Evolutionary conservation across 2,113 vertebrate genomes (phyloP), one percentile per base, ranked within the genome.

Genomic region (Alectura lathami): DNA sequence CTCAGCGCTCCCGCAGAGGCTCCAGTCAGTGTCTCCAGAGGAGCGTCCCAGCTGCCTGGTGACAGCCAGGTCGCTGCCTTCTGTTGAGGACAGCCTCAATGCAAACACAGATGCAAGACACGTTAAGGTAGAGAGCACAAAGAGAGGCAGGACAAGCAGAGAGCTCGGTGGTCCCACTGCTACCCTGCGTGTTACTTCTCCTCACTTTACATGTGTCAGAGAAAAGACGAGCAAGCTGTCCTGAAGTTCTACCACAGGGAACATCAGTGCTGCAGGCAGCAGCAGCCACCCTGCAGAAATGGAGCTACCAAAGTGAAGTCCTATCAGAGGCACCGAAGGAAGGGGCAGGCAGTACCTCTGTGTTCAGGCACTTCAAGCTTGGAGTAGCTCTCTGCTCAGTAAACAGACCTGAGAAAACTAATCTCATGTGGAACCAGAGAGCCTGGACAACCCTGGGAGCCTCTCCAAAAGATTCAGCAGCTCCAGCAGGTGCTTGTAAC

Each of bases 11-110:
- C 43, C 51, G 7, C 50, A 43, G 50, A 60, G 11, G 15, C 26
- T 56, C 3, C 3, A 11, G 3, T 8, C 59, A 47, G 38, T 20
- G 17, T n/a, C 45, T 73, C 69, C 45, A 34, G 24, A 17, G 18
- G 21, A n/a, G 60, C 2, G 11, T 34, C 53, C 53, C 57, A 26
- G 1, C 45, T 12, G 38, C 32, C 30, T 1, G 6, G 62, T 0
- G 3, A 11, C 16, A 77, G 27, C 51, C 47, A 43, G 34, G 26
- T 36, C 2, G 2, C 47, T 9, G 13, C 38, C 40, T 27, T 22
- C 27, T 22, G 4, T 1, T 2, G 26, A 4, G 2, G 13, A 67
- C 59, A 68, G 2, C 26, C 70, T 18, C 57, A 0, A 0, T 1
- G 17, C 45, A 43, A 50, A 32, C 4, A 43, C 22, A 13, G 12